phyloP scores from a whole-genome alignment of 30 jellyfish, hydroid and myxozoan species.

The Aurelia aurita complex sp. Pacific region DNA sequence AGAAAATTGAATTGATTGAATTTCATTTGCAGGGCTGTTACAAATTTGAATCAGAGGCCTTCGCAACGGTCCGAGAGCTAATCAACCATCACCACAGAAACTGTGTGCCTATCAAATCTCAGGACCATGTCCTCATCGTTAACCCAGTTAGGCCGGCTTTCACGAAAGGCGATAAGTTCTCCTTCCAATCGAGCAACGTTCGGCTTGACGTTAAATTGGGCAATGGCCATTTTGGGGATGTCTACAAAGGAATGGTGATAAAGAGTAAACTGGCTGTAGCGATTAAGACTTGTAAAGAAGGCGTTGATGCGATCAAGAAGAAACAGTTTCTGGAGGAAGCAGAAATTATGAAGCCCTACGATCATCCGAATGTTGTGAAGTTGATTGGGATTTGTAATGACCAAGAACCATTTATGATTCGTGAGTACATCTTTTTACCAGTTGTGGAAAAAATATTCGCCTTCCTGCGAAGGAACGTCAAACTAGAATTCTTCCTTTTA shows the following conservation, averaged over 20 bases:
- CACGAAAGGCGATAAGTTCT: slow-evolving; percentile 75
- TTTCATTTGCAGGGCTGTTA: slow-evolving; percentile 55
- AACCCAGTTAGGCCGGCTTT: slow-evolving; percentile 77
- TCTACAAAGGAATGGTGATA: slow-evolving; percentile 54
- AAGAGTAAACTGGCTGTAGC: slow-evolving; percentile 65
- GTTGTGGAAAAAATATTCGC: too few species aligned
- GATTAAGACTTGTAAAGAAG: slow-evolving; percentile 80
- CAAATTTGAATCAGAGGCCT: slow-evolving; percentile 82
- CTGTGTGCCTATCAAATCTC: slow-evolving; percentile 58
- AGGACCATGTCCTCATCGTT: slow-evolving; percentile 60
- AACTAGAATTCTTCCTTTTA: too few species aligned
- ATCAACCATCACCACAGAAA: slow-evolving; percentile 74
- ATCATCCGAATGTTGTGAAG: slow-evolving; percentile 82
- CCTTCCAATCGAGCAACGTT: slow-evolving; percentile 58
- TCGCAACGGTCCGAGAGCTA: slow-evolving; percentile 46
- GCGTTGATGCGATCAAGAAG: slow-evolving; percentile 57
- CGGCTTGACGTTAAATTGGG: slow-evolving; percentile 74
- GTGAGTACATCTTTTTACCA: slow-evolving; percentile 38
- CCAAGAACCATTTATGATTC: slow-evolving; percentile 73
- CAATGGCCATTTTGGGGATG: slow-evolving; percentile 96
- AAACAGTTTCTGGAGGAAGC: slow-evolving; percentile 87
- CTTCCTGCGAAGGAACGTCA: too few species aligned
- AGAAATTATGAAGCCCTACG: slow-evolving; percentile 92
- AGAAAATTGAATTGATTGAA: background rate
- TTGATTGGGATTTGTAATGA: slow-evolving; percentile 94